Percentiles rank a stretch among this genome's conserved stretches.
These are phyloP conservation scores for Nycticebus coucang DNA, from an alignment of 2,113 vertebrate genomes.

Conservation along the genomic window DNA sequence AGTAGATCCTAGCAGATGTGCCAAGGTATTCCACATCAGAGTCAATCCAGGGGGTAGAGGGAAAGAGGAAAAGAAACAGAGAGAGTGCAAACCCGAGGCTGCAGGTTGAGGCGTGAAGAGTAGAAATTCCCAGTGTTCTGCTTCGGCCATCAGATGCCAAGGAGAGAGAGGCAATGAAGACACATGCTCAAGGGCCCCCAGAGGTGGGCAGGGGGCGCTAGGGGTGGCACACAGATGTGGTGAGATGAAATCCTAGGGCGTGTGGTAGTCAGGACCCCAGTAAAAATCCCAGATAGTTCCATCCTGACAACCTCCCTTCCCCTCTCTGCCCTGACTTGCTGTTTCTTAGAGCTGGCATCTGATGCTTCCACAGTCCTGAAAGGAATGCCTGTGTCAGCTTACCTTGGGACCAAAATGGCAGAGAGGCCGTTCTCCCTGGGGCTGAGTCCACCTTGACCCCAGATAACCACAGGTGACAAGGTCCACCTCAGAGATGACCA, in stretches of 20 bases:
- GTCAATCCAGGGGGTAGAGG: conserved; percentile 61
- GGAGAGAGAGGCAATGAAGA: not conserved
- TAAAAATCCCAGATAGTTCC: not conserved
- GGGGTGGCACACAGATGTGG: not conserved
- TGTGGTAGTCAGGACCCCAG: not conserved
- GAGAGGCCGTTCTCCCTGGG: not conserved
- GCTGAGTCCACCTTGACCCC: conserved; percentile 13
- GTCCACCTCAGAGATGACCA: conserved; percentile 80
- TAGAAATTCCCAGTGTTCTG: not conserved
- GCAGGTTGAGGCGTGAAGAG: not conserved
- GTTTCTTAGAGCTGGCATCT: not conserved
- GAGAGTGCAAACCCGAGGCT: not conserved
- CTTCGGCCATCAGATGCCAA: not conserved
- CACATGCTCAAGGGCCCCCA: not conserved
- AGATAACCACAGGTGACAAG: conserved; percentile 29
- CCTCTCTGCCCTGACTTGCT: not conserved
- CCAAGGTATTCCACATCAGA: conserved; percentile 68
- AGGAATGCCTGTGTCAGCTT: not conserved
- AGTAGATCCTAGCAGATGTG: conserved; percentile 73
- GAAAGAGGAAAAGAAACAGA: conserved; percentile 50
- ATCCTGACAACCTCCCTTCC: not conserved
- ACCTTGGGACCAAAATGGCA: not conserved
- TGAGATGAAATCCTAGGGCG: not conserved
- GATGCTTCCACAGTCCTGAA: not conserved
- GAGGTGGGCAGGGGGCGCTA: not conserved